Evolutionary conservation across 2,797 vertebrate genomes (phyloP).

Genomic region (Pipistrellus pygmaeus): DNA sequence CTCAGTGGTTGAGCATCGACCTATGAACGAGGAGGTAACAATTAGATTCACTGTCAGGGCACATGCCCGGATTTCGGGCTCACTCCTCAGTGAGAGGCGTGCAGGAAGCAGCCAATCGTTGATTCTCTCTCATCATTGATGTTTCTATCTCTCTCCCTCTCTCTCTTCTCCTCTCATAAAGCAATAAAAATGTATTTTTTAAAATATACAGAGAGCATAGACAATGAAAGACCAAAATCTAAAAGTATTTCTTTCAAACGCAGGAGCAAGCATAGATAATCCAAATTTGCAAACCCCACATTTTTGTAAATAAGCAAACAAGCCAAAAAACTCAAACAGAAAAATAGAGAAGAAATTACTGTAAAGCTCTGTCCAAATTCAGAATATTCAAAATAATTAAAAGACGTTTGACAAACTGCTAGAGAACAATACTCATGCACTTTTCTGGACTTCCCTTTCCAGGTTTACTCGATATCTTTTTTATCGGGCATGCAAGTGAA

Average conservation of each 20-base stretch:
- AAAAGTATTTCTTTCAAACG: background rate
- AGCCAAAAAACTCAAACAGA: background rate
- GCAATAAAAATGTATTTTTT: background rate
- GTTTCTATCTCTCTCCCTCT: too few relatives aligned
- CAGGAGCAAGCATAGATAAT: constrained; percentile 20
- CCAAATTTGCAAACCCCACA: constrained; percentile 9
- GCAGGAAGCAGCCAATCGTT: too few relatives aligned
- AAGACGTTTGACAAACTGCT: background rate
- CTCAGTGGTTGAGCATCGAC: too few relatives aligned
- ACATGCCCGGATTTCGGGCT: too few relatives aligned
- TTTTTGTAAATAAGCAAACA: constrained; percentile 32
- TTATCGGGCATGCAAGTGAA: constrained; percentile 31
- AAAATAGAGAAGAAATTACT: background rate
- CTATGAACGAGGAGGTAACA: too few relatives aligned
- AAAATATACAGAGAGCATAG: background rate
- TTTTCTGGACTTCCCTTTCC: background rate
- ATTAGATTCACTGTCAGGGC: too few relatives aligned
- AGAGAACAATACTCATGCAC: constrained; percentile 39
- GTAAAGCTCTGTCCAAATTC: background rate
- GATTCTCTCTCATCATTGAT: too few relatives aligned
- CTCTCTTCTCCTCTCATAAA: too few relatives aligned
- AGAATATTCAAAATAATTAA: background rate
- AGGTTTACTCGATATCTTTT: background rate
- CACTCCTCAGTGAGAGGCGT: too few relatives aligned
- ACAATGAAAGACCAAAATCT: constrained; percentile 37